phyloP scores from a whole-genome alignment of 1,140 invertebrate genomes.

The Cotesia glomerata region DNA sequence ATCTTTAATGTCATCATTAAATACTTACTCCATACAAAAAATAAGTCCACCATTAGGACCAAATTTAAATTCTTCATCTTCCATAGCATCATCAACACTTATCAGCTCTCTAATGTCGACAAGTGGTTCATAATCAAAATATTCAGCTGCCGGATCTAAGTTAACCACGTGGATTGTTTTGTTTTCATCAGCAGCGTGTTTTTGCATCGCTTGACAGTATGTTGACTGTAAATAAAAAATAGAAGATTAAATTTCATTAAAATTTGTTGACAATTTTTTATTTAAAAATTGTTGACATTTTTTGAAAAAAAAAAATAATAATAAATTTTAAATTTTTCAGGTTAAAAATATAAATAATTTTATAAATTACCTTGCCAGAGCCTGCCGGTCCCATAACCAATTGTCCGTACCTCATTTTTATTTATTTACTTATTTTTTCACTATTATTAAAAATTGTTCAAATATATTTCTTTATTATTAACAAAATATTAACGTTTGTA shows the following conservation, averaged over 20 bases:
- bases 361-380: conserved; percentile 81
- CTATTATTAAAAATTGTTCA: no score
- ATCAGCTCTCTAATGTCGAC: conserved; percentile 94
- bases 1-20: conserved; percentile 6
- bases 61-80: conserved; percentile 92
- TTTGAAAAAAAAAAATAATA: conserved; percentile 6
- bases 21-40: conserved; percentile 92
- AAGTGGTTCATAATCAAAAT: conserved; percentile 89
- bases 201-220: conserved; percentile 89
- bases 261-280: neutral
- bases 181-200: conserved; percentile 78
- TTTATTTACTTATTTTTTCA: no score
- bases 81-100: conserved; percentile 95
- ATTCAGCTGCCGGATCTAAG: conserved; percentile 96
- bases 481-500: no score
- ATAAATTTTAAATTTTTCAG: conserved; percentile 11
- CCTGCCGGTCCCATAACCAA: conserved; percentile 95
- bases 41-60: conserved; percentile 97
- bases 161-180: conserved; percentile 89
- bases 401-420: conserved; percentile 89
- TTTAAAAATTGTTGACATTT: conserved; percentile 4
- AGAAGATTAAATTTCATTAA: conserved; percentile 12
- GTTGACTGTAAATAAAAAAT: conserved; percentile 75
- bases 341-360: conserved; percentile 19
- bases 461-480: no score